phyloP scores from a whole-genome alignment of 2,888 invertebrate species.

The Drosophila niveifrons region DNA sequence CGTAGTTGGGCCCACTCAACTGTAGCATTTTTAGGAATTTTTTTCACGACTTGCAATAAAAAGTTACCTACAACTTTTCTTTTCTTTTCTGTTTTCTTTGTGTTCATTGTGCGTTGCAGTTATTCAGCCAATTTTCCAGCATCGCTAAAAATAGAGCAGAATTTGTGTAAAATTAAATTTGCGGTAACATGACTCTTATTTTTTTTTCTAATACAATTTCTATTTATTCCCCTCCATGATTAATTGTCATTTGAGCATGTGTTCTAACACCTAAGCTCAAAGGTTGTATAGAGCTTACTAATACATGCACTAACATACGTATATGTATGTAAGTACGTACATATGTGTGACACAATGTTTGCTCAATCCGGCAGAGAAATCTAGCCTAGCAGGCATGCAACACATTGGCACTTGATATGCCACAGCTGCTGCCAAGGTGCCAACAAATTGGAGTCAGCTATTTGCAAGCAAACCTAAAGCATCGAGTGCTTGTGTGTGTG shows the following conservation, averaged over 20 bases:
- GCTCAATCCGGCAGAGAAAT: slow-evolving; percentile 13
- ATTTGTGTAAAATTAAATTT: slow-evolving; percentile 7
- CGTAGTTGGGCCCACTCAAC: too few species aligned
- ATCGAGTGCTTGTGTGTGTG: background rate
- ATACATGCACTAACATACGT: slow-evolving; percentile 4
- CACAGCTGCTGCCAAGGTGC: slow-evolving; percentile 55
- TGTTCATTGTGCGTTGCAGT: slow-evolving; percentile 43
- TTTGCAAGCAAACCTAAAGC: slow-evolving; percentile 23
- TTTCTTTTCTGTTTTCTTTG: slow-evolving; percentile 23
- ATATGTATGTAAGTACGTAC: background rate
- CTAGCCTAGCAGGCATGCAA: slow-evolving; percentile 38
- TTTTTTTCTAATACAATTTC: background rate
- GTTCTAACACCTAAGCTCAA: background rate
- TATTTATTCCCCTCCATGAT: background rate
- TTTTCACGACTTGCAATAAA: slow-evolving; percentile 13
- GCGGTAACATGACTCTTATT: slow-evolving; percentile 1
- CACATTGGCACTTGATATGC: slow-evolving; percentile 48
- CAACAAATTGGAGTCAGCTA: slow-evolving; percentile 49
- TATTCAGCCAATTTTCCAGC: slow-evolving; percentile 51
- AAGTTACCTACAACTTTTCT: slow-evolving; percentile 58
- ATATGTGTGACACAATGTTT: slow-evolving; percentile 13
- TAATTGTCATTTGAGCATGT: background rate
- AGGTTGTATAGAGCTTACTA: background rate
- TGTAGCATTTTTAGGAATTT: too few species aligned
- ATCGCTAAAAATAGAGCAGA: slow-evolving; percentile 4